These are phyloP conservation scores for Malurus melanocephalus DNA, from an alignment of 2,113 vertebrate species.

Conservation along the genomic window DNA sequence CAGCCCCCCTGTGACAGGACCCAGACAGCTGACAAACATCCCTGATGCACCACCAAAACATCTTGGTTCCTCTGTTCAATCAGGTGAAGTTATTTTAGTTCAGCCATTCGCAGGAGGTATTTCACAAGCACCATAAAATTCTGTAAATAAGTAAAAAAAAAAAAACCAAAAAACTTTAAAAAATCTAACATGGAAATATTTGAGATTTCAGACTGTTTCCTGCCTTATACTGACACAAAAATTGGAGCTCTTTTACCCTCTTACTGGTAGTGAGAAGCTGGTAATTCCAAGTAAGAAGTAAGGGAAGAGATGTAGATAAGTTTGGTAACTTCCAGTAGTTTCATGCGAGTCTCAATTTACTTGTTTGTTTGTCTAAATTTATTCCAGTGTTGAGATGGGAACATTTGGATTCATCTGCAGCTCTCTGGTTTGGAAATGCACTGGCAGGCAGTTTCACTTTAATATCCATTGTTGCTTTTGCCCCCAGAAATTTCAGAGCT, in stretches of 20 bases:
- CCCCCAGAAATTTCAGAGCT: conserved; percentile 33
- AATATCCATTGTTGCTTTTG: conserved; percentile 24
- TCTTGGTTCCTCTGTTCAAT: not conserved
- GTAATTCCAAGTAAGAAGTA: not conserved
- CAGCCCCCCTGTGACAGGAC: rapidly evolving
- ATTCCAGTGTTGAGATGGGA: not conserved
- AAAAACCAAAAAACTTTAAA: not conserved
- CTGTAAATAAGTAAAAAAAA: not conserved
- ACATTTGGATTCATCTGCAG: conserved; percentile 4
- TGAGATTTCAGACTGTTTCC: not conserved
- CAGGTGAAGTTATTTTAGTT: not conserved
- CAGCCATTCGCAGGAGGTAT: not conserved
- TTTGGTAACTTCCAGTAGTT: conserved; percentile 6
- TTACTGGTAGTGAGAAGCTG: not conserved
- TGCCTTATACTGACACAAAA: not conserved
- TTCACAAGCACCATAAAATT: not conserved
- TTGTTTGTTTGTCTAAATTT: conserved; percentile 42
- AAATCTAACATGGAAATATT: not conserved
- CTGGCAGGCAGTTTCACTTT: conserved; percentile 27
- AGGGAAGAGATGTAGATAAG: not conserved
- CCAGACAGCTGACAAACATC: not conserved
- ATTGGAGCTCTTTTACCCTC: not conserved
- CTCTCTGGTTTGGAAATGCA: conserved; percentile 18
- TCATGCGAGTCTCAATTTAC: not conserved
- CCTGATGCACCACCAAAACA: not conserved